Evolutionary conservation across 2,113 vertebrate species (phyloP).

Genomic region (Odontophorus gujanensis): DNA sequence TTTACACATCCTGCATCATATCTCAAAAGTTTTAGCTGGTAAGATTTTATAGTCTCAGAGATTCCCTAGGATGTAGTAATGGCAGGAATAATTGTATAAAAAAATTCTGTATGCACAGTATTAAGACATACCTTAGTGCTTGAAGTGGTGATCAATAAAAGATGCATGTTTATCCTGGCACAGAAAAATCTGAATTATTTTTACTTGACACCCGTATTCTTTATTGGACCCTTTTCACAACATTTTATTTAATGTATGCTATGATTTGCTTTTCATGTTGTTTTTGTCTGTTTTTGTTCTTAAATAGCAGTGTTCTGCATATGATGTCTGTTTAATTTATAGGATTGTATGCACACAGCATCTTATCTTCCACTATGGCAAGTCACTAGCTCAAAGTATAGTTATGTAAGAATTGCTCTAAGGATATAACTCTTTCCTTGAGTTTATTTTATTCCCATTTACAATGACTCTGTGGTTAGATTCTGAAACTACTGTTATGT

Average conservation of each 20-base stretch:
- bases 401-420: neutral
- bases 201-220: neutral
- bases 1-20: neutral
- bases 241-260: neutral
- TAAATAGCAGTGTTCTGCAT: neutral
- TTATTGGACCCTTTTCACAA: neutral
- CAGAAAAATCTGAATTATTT: neutral
- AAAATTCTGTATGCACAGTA: neutral
- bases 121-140: neutral
- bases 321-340: neutral
- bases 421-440: neutral
- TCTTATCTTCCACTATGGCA: neutral
- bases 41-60: neutral
- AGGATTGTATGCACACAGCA: neutral
- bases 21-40: neutral
- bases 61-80: neutral
- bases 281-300: neutral
- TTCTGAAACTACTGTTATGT: neutral
- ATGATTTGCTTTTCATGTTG: neutral
- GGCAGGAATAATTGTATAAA: neutral
- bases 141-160: fast-evolving
- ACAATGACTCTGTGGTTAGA: neutral
- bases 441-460: neutral
- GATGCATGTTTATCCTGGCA: neutral
- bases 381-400: neutral